phyloP scores from a whole-genome alignment of 2,113 vertebrate genomes.

The Solea solea region DNA sequence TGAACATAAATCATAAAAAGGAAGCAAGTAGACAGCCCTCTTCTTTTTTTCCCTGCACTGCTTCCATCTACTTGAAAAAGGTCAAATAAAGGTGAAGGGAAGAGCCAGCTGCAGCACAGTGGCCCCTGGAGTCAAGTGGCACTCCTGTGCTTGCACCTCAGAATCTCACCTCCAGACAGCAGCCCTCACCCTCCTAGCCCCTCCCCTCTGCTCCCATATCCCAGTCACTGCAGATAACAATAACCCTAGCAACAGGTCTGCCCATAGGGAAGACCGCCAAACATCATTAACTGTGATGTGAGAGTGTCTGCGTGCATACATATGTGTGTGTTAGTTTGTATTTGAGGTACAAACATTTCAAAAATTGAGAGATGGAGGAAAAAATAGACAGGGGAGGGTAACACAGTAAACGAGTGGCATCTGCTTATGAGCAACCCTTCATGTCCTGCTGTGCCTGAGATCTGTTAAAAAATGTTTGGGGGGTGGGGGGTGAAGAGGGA shows the following conservation, averaged over 20 bases:
- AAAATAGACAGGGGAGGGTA: slow-evolving; percentile 24
- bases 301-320: background rate
- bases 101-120: slow-evolving; percentile 54
- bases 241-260: slow-evolving; percentile 68
- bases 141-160: slow-evolving; percentile 34
- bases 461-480: slow-evolving; percentile 60
- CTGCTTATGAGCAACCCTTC: slow-evolving; percentile 69
- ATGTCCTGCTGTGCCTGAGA: slow-evolving; percentile 56
- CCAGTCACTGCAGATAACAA: slow-evolving; percentile 64
- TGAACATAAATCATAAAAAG: slow-evolving; percentile 2
- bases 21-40: background rate
- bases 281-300: slow-evolving; percentile 72
- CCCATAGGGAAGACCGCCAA: slow-evolving; percentile 54
- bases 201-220: slow-evolving; percentile 31
- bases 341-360: slow-evolving; percentile 17
- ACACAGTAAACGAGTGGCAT: slow-evolving; percentile 68
- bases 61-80: slow-evolving; percentile 40
- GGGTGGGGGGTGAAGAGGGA: slow-evolving; percentile 33
- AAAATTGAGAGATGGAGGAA: slow-evolving; percentile 2
- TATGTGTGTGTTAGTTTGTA: slow-evolving; percentile 3
- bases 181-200: background rate
- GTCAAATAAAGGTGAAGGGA: slow-evolving; percentile 64
- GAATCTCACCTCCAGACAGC: slow-evolving; percentile 43
- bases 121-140: slow-evolving; percentile 56
- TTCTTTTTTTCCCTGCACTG: background rate